Evolutionary conservation across 2,888 invertebrate genomes (phyloP).

Genomic region (Tachina fera): DNA sequence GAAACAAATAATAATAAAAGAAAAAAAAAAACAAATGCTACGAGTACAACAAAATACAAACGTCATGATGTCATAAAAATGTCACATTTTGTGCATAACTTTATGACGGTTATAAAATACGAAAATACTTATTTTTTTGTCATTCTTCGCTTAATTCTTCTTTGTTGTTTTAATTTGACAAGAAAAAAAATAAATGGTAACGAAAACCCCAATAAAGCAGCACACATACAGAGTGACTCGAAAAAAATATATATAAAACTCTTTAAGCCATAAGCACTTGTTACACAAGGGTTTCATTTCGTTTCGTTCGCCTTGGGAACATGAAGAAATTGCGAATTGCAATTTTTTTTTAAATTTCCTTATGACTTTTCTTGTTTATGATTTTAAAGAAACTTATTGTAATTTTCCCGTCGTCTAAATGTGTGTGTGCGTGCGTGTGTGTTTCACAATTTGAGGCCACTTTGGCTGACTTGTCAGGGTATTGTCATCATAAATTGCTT

Average conservation of each 20-base stretch:
- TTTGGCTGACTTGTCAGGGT: constrained; percentile 47
- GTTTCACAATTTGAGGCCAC: constrained; percentile 24
- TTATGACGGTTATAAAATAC: constrained; percentile 80
- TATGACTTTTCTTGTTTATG: constrained; percentile 34
- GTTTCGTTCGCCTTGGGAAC: background rate
- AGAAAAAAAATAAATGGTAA: constrained; percentile 3
- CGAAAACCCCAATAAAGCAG: constrained; percentile 15
- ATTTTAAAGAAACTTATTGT: constrained; percentile 22
- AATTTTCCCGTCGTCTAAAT: background rate
- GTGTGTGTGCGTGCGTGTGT: background rate
- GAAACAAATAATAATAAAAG: constrained; percentile 29
- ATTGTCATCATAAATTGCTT: constrained; percentile 60
- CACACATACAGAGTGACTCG: background rate
- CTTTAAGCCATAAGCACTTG: constrained; percentile 21
- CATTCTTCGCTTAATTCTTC: constrained; percentile 43
- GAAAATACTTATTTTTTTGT: constrained; percentile 75
- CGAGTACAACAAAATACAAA: constrained; percentile 72
- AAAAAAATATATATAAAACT: background rate
- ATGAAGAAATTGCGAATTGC: constrained; percentile 14
- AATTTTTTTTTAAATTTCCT: constrained; percentile 64
- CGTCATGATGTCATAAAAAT: constrained; percentile 82
- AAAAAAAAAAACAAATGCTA: constrained; percentile 10
- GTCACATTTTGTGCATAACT: constrained; percentile 82
- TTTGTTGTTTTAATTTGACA: constrained; percentile 57
- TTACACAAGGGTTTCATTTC: constrained; percentile 23